Evolutionary conservation across 2,888 invertebrate species (phyloP).

Genomic region (Arenicola marina): DNA sequence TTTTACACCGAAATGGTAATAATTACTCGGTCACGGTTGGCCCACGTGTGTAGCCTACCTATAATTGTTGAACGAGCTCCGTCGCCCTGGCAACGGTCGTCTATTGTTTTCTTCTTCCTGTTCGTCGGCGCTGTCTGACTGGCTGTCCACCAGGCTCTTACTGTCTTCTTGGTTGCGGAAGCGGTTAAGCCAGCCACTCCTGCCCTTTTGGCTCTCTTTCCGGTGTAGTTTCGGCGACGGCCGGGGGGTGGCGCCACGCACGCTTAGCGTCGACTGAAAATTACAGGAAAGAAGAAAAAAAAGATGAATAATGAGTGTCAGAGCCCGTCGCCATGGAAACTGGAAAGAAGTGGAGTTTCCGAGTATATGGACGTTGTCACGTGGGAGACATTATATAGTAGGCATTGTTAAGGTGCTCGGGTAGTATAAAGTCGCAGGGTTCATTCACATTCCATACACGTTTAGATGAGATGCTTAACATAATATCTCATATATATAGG

Average conservation of each 20-base stretch:
- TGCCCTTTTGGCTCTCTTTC: constrained; percentile 59
- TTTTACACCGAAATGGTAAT: too few relatives aligned
- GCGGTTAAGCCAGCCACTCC: constrained; percentile 60
- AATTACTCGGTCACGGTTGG: too few relatives aligned
- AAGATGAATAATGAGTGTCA: background rate
- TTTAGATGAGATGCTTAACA: too few relatives aligned
- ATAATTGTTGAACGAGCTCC: constrained; percentile 39
- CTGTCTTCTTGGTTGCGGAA: constrained; percentile 50
- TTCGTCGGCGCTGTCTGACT: constrained; percentile 64
- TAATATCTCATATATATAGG: too few relatives aligned
- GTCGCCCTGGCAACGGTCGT: constrained; percentile 16
- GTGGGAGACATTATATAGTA: too few relatives aligned
- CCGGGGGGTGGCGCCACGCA: constrained; percentile 41
- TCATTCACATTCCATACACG: too few relatives aligned
- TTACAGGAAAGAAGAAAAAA: background rate
- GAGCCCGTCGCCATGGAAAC: background rate
- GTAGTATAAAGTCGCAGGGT: too few relatives aligned
- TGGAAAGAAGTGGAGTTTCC: too few relatives aligned
- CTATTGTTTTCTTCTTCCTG: constrained; percentile 34
- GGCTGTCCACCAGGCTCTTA: constrained; percentile 50
- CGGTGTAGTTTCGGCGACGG: constrained; percentile 47
- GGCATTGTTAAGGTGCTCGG: too few relatives aligned
- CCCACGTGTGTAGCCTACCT: too few relatives aligned
- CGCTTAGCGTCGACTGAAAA: constrained; percentile 20
- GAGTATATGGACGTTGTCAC: too few relatives aligned